A percentile compares a stretch with the other conserved stretches of the same genome.
Conservation (phyloP, 2,888 invertebrate species). For the Hymenopus coronatus region DNA sequence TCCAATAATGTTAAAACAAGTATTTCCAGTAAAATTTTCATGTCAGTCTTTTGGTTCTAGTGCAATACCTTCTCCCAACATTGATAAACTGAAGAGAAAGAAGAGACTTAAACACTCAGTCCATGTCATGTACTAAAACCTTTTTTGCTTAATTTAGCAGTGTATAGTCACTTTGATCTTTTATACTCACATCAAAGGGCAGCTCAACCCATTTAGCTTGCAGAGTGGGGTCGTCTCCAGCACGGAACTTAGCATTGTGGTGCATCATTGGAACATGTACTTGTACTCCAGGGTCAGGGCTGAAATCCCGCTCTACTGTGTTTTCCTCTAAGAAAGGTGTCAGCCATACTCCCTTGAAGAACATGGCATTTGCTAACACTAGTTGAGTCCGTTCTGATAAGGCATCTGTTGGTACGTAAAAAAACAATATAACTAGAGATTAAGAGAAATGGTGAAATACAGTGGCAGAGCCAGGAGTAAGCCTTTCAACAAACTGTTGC, state of each 20-base stretch:
- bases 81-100: no score
- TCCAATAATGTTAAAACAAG: no score
- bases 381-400: conserved; percentile 31
- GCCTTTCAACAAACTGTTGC: no score
- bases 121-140: no score
- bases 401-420: conserved; percentile 19
- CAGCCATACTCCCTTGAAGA: conserved; percentile 36
- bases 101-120: no score
- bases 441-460: no score
- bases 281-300: conserved; percentile 7
- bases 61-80: no score
- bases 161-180: background rate
- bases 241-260: conserved; percentile 24
- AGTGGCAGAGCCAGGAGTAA: no score
- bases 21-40: no score
- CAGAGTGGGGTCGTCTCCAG: conserved; percentile 30
- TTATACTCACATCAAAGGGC: conserved; percentile 34
- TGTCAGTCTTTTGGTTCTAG: no score
- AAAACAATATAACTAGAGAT: no score
- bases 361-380: conserved; percentile 35
- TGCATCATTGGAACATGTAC: conserved; percentile 34
- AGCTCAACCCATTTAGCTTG: conserved; percentile 35
- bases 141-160: background rate
- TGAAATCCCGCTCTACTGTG: conserved; percentile 30
- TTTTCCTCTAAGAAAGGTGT: conserved; percentile 27